Evolutionary conservation across 2,797 vertebrate species (phyloP), one percentile per base, ranked within the genome.

Genomic region (Micromesistius poutassou): DNA sequence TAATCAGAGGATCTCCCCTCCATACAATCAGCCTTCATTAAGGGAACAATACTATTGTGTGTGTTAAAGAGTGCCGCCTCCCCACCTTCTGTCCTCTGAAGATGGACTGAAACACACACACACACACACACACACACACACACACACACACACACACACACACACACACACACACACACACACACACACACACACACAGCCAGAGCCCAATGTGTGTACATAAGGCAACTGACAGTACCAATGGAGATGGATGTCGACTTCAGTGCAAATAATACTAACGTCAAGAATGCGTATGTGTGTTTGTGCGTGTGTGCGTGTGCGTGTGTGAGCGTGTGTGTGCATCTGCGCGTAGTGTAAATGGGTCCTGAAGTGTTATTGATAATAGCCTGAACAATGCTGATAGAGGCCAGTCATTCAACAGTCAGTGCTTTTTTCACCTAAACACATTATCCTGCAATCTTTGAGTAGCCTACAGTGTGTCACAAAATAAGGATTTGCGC

Each of bases 1-100:
- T 86, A 89, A 91, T 89, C 87, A 89, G 71, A 78, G 74, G 87
- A 85, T 84, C 87, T 81, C 66, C 12, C 74, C 71, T 16, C 76
- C 76, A 81, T 72, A 93, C 92, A 93, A 91, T 89, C 62, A 28
- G 78, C 87, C 74, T 86, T 93, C 88, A 92, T 93, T 91, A 91
- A 85, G 75, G 71, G 87, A 87, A 93, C 91, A 92, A 93, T 91
- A 78, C 86, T 79, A 87, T 90, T 91, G 87, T 90, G 84, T 89
- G 78, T 83, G 76, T 79, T 90, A 90, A 92, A 90, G 86, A 88
- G 83, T 86, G 80, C 88, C 81, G 62, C 90, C 89, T 88, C 89
- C 89, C 87, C 77, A 81, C 84, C 88, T 76, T 80, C 84, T 85
- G 85, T 88, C 77, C 73, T 28, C n/a, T 79, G 81, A 76, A 84